Base-by-base conservation (phyloP, 2,797 vertebrate species). In the Cygnus olor region DNA sequence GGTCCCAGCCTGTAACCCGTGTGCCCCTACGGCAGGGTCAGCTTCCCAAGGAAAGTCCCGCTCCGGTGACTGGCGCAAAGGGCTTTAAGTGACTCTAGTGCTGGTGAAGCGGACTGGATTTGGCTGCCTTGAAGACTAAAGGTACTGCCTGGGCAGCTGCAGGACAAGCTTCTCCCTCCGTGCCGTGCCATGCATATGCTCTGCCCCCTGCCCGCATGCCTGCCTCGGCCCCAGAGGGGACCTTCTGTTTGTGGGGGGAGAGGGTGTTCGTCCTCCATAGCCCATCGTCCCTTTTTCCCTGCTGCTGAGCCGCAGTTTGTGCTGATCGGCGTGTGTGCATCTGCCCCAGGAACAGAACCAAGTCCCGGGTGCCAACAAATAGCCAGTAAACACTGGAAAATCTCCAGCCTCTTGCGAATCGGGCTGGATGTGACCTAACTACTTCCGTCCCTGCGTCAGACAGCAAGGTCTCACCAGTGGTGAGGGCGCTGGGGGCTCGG, bases 61-160 rank as follows among this genome's bases (percentile, higher is more conserved):
- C 69, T 87, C 72, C 38, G 44, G 56, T 93, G 94, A 76, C 85
- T 88, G 94, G 73, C 4, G 22, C 91, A 94, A 80, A 93, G 86
- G 76, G 45, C 86, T 88, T 87, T 95, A 93, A 93, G 88, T 94
- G 93, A 85, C 83, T 94, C 89, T 96, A 96, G 89, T 89, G 92
- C 86, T 93, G 86, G 72, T 93, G 96, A 95, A 96, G 90, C 0
- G 20, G 92, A 93, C 79, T 94, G 95, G 93, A 96, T 95, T 94
- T 96, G 79, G 40, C 76, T 95, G 92, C 72, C 90, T 76, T 93
- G 94, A 95, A 89, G 96, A 96, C 84, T 84, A 34, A 95, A 96
- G 96, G 94, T 96, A 96, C 95, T 95, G 88, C 81, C 79, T 89
- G 84, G 96, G 90, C 92, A 96, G 96, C 94, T 92, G 86, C 81